phyloP scores from a whole-genome alignment of 1,140 invertebrate species.

The Cherax quadricarinatus region DNA sequence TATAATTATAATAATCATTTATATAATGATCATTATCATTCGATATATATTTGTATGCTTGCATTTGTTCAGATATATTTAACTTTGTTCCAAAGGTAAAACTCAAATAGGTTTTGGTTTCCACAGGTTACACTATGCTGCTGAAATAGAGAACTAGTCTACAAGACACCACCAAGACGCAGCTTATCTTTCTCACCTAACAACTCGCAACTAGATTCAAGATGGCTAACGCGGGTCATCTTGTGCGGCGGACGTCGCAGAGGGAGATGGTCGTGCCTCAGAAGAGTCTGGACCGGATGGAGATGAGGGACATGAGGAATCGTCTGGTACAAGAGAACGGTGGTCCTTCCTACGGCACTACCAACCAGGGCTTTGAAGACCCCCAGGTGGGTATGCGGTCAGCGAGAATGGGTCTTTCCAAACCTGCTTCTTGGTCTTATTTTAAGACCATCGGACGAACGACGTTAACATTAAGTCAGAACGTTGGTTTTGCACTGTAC shows the following conservation, averaged over 20 bases:
- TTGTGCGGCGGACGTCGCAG: slow-evolving; percentile 90
- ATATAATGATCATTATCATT: no score
- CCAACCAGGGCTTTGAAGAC: slow-evolving; percentile 88
- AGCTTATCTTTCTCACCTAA: neutral
- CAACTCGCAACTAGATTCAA: neutral
- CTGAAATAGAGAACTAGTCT: neutral
- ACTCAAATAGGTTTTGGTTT: neutral
- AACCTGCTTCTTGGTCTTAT: no score
- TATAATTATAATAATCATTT: neutral
- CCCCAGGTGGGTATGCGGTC: slow-evolving; percentile 53
- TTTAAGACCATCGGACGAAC: no score
- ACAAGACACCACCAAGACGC: no score
- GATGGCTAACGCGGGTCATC: slow-evolving; percentile 81
- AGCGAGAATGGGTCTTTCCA: neutral
- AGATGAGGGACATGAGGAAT: slow-evolving; percentile 90
- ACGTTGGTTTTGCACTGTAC: neutral
- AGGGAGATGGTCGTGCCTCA: slow-evolving; percentile 85
- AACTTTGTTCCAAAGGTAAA: neutral
- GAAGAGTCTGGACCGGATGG: slow-evolving; percentile 86
- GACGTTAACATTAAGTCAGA: neutral
- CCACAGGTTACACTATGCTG: neutral
- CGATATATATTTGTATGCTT: no score
- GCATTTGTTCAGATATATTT: neutral
- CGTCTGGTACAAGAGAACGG: slow-evolving; percentile 83
- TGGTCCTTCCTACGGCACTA: slow-evolving; percentile 84